A percentile compares a stretch with the other conserved stretches of the same genome.
These are phyloP conservation scores for Sebastes cheni DNA, from an alignment of 2,797 vertebrate species.

Conservation along the genomic window DNA sequence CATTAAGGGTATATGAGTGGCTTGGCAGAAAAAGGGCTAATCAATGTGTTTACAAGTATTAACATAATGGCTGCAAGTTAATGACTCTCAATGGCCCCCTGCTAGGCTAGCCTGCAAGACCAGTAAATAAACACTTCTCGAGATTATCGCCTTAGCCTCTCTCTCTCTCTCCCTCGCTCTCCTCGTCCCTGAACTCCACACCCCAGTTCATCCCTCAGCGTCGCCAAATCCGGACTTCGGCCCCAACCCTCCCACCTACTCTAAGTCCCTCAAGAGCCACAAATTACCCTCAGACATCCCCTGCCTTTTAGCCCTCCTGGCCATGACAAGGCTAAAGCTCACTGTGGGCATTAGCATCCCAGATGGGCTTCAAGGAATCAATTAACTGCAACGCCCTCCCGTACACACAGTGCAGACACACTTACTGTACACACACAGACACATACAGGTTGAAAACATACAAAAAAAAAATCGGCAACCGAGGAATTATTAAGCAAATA, in stretches of 20 bases:
- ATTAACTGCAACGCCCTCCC: conserved; percentile 25
- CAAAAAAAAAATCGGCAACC: not conserved
- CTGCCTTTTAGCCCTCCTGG: not conserved
- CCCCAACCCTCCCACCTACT: conserved; percentile 1
- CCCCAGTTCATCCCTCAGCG: not conserved
- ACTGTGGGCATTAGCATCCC: conserved; percentile 26
- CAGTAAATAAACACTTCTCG: conserved; percentile 47
- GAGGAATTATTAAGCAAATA: not conserved
- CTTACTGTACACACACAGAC: not conserved
- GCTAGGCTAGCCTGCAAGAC: conserved; percentile 5
- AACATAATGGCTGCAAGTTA: conserved; percentile 44
- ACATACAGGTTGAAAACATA: not conserved
- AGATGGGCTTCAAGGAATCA: conserved; percentile 48
- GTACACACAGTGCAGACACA: not conserved
- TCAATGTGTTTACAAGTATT: conserved; percentile 50
- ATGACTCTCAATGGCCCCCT: conserved; percentile 43
- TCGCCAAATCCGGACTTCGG: conserved; percentile 13
- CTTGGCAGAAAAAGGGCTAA: conserved; percentile 40
- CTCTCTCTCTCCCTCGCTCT: not conserved
- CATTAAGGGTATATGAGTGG: not conserved
- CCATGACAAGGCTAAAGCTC: conserved; percentile 23
- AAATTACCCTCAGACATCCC: conserved; percentile 17
- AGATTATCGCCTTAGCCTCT: conserved; percentile 25
- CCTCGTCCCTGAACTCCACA: not conserved
- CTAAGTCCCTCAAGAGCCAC: conserved; percentile 28